Evolutionary conservation across 2,888 invertebrate genomes (phyloP).

Genomic region (Scaeva pyrastri): DNA sequence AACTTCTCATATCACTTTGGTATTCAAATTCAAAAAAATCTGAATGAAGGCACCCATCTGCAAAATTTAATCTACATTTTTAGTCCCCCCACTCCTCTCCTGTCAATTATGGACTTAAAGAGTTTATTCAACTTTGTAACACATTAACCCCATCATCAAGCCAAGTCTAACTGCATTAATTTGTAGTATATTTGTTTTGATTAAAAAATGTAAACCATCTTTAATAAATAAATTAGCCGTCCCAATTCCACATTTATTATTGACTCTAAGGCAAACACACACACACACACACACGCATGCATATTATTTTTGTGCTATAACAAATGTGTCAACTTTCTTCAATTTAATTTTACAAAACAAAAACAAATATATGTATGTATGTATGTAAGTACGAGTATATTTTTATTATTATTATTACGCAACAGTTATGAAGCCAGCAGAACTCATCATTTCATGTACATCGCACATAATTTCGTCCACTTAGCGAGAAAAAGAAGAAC

Average conservation of each 20-base stretch:
- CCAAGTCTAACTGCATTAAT: neutral
- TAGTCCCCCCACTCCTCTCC: too few relatives aligned
- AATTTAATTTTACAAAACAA: slow-evolving; percentile 60
- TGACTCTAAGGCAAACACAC: neutral
- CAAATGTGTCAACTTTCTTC: slow-evolving; percentile 71
- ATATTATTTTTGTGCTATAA: neutral
- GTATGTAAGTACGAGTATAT: neutral
- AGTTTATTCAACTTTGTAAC: slow-evolving; percentile 42
- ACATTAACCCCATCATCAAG: slow-evolving; percentile 51
- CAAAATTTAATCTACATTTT: too few relatives aligned
- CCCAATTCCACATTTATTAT: slow-evolving; percentile 67
- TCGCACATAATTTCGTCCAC: slow-evolving; percentile 67
- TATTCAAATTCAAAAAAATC: too few relatives aligned
- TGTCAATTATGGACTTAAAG: neutral
- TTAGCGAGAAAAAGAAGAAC: slow-evolving; percentile 62
- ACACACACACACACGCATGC: too few relatives aligned
- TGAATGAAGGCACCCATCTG: too few relatives aligned
- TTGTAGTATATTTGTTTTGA: slow-evolving; percentile 59
- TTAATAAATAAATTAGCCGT: slow-evolving; percentile 72
- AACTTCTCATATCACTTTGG: too few relatives aligned
- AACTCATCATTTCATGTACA: slow-evolving; percentile 51
- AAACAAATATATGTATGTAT: neutral
- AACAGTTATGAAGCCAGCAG: slow-evolving; percentile 36
- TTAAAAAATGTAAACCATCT: slow-evolving; percentile 67
- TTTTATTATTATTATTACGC: slow-evolving; percentile 58